Percentiles rank a stretch among this genome's conserved stretches.
These are phyloP conservation scores for Drosophila nigromelanica DNA, from an alignment of 1,140 invertebrate species.

Conservation along the genomic window DNA sequence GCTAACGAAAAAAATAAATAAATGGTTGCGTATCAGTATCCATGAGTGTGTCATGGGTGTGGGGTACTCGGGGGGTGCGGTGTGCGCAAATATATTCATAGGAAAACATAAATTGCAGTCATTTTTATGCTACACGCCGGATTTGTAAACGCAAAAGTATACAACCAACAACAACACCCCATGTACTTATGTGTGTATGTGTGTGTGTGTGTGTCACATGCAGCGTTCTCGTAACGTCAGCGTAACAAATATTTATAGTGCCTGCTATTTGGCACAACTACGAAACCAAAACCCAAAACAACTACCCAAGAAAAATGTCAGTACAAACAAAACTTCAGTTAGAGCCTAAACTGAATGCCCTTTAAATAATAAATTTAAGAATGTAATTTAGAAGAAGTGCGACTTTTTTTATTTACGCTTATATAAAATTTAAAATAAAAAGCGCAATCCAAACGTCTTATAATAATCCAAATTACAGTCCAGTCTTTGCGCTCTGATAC, in stretches of 20 bases:
- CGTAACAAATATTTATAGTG: slow-evolving; percentile 81
- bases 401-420: too few species aligned
- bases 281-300: slow-evolving; percentile 42
- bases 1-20: slow-evolving; percentile 24
- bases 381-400: too few species aligned
- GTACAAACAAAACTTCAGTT: not conserved
- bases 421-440: too few species aligned
- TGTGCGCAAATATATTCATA: slow-evolving; percentile 71
- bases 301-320: slow-evolving; percentile 31
- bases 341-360: not conserved
- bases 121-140: slow-evolving; percentile 81
- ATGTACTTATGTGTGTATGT: slow-evolving; percentile 35
- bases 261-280: slow-evolving; percentile 56
- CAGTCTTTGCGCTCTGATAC: too few species aligned
- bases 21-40: slow-evolving; percentile 24
- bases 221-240: slow-evolving; percentile 56
- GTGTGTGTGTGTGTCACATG: slow-evolving; percentile 38
- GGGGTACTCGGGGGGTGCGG: slow-evolving; percentile 1
- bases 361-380: not conserved
- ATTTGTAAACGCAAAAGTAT: slow-evolving; percentile 72
- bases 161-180: slow-evolving; percentile 54
- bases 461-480: too few species aligned
- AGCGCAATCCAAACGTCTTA: too few species aligned
- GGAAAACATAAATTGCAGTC: slow-evolving; percentile 83
- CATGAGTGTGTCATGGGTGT: slow-evolving; percentile 5